Conservation (phyloP, 2,888 invertebrate species). For the Caenorhabditis doughertyi region DNA sequence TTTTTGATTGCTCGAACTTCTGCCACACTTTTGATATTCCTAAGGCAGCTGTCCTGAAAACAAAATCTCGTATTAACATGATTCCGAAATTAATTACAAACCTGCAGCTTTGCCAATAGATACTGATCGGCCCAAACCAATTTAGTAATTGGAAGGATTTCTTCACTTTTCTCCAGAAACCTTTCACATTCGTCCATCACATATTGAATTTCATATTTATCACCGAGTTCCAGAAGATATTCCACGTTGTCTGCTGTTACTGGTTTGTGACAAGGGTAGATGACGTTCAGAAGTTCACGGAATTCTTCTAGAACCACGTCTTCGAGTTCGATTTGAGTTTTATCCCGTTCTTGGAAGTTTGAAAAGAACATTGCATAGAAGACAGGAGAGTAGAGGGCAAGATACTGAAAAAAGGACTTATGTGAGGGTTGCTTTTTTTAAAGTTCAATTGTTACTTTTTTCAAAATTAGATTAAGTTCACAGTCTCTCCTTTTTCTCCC, state of each 20-base stretch:
- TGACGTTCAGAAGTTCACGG: conserved; percentile 83
- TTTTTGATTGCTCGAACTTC: conserved; percentile 75
- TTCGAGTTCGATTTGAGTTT: conserved; percentile 77
- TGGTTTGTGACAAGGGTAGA: conserved; percentile 83
- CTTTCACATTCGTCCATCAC: conserved; percentile 83
- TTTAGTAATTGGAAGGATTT: conserved; percentile 80
- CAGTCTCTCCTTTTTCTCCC: too few relatives aligned
- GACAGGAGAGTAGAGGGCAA: conserved; percentile 81
- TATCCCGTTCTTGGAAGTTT: conserved; percentile 77
- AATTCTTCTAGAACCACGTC: conserved; percentile 81
- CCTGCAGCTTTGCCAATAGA: conserved; percentile 78
- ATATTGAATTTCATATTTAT: conserved; percentile 84
- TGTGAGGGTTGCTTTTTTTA: too few relatives aligned
- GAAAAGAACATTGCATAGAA: conserved; percentile 81
- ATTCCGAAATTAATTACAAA: conserved; percentile 12
- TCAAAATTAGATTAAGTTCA: too few relatives aligned
- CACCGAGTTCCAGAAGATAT: conserved; percentile 83
- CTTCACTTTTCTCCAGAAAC: conserved; percentile 82
- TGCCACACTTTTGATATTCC: conserved; percentile 73
- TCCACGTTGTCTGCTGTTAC: conserved; percentile 83
- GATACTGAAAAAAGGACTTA: conserved; percentile 78
- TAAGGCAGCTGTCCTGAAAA: conserved; percentile 77
- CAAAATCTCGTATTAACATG: not conserved
- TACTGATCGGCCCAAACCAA: conserved; percentile 82
- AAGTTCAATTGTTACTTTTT: too few relatives aligned